Evolutionary conservation across 2,888 invertebrate genomes (phyloP).

Genomic region (Eristalis tenax): DNA sequence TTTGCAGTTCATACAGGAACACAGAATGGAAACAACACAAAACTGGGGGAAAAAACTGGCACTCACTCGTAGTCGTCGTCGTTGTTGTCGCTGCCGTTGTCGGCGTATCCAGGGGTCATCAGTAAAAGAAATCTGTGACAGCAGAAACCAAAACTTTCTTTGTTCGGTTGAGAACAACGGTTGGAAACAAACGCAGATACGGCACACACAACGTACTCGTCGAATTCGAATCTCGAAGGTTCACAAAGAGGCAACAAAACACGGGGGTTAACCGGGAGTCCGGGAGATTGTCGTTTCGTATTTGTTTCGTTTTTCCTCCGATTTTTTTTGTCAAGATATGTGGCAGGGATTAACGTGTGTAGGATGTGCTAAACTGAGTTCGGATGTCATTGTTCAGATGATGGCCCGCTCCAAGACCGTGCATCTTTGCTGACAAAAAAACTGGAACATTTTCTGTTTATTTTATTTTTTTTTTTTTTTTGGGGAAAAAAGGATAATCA

Average conservation of each 20-base stretch:
- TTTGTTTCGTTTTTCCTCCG: background rate
- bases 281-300: conserved; percentile 6
- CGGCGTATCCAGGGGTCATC: conserved; percentile 69
- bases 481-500: background rate
- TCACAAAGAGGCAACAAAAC: conserved; percentile 27
- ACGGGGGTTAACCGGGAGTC: conserved; percentile 10
- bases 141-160: conserved; percentile 69
- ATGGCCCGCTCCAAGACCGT: conserved; percentile 16
- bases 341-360: conserved; percentile 50
- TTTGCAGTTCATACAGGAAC: conserved; percentile 24
- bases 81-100: conserved; percentile 21
- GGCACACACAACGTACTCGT: conserved; percentile 27
- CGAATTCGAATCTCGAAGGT: conserved; percentile 49
- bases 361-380: conserved; percentile 59
- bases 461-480: background rate
- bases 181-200: conserved; percentile 3
- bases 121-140: conserved; percentile 67
- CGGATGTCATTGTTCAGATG: conserved; percentile 57
- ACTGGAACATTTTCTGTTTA: background rate
- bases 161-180: conserved; percentile 53
- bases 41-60: background rate
- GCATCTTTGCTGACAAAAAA: conserved; percentile 6
- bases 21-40: background rate
- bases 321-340: conserved; percentile 29
- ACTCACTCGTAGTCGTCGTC: conserved; percentile 37